Evolutionary conservation across 2,888 invertebrate genomes (phyloP).

Genomic region (Mythimna lalbum): DNA sequence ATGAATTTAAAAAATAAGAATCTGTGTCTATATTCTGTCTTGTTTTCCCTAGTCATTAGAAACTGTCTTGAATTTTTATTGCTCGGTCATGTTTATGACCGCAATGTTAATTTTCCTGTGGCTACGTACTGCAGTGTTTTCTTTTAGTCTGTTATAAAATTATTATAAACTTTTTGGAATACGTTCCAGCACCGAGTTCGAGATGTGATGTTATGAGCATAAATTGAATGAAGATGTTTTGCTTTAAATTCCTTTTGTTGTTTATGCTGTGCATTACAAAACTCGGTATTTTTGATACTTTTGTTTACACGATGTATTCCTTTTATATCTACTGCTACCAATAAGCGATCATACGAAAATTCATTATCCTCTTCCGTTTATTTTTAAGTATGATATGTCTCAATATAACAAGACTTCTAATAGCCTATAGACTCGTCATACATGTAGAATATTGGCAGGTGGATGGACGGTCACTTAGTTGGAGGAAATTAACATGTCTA

Average conservation of each 20-base stretch:
- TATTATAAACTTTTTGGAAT: slow-evolving; percentile 25
- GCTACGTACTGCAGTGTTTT: slow-evolving; percentile 13
- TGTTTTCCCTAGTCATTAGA: slow-evolving; percentile 8
- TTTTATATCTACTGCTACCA: background rate
- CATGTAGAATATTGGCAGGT: slow-evolving; percentile 60
- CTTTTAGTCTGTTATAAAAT: slow-evolving; percentile 17
- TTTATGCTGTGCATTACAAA: slow-evolving; percentile 19
- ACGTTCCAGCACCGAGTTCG: slow-evolving; percentile 1
- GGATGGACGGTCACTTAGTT: slow-evolving; percentile 61
- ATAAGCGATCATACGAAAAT: slow-evolving; percentile 4
- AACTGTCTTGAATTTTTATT: slow-evolving; percentile 8
- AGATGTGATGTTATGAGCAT: slow-evolving; percentile 25
- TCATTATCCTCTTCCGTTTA: background rate
- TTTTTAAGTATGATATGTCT: background rate
- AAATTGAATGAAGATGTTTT: slow-evolving; percentile 38
- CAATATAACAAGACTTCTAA: background rate
- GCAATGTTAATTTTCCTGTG: slow-evolving; percentile 14
- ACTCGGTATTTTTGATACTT: background rate
- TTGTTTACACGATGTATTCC: slow-evolving; percentile 6
- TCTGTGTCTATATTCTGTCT: slow-evolving; percentile 2
- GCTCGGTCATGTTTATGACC: slow-evolving; percentile 28
- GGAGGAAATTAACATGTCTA: slow-evolving; percentile 79
- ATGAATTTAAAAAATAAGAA: slow-evolving; percentile 9
- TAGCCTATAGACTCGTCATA: slow-evolving; percentile 7
- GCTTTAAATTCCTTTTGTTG: slow-evolving; percentile 25